Evolutionary conservation across 2,113 vertebrate species (phyloP).

Genomic region (Lasiurus borealis): DNA sequence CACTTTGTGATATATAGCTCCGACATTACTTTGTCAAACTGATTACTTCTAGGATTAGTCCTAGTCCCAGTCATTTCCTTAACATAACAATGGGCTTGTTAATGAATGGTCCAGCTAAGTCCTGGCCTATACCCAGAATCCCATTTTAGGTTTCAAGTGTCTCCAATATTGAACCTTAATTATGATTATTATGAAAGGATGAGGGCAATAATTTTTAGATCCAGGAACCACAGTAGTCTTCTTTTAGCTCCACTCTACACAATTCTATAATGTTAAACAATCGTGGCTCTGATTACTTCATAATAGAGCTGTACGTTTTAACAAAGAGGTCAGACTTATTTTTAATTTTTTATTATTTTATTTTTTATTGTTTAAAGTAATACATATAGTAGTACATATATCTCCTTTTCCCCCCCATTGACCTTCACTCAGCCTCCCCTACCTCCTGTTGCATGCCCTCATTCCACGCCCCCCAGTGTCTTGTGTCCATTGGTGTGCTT

Average conservation of each 20-base stretch:
- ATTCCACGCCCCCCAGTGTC: too few species aligned
- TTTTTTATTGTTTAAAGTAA: too few species aligned
- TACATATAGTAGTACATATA: too few species aligned
- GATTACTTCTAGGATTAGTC: conserved; percentile 52
- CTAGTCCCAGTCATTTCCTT: conserved; percentile 57
- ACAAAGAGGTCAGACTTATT: conserved; percentile 56
- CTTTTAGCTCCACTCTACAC: conserved; percentile 37
- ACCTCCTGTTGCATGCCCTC: too few species aligned
- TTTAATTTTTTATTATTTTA: background rate
- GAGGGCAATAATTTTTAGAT: conserved; percentile 55
- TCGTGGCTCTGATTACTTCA: conserved; percentile 62
- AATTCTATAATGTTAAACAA: conserved; percentile 50
- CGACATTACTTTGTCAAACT: conserved; percentile 61
- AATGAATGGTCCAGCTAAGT: conserved; percentile 53
- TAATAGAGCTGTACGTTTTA: conserved; percentile 57
- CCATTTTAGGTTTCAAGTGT: conserved; percentile 65
- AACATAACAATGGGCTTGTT: conserved; percentile 58
- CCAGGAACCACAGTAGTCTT: conserved; percentile 42
- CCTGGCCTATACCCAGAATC: conserved; percentile 33
- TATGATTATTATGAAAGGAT: conserved; percentile 51
- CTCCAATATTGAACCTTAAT: conserved; percentile 59
- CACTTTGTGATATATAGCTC: conserved; percentile 5
- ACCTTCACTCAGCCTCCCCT: too few species aligned
- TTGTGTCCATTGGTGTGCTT: too few species aligned
- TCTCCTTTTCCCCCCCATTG: too few species aligned